A percentile compares a stretch with the other conserved stretches of the same genome.
Conservation (phyloP, 2,113 vertebrate genomes). For the Carettochelys insculpta region DNA sequence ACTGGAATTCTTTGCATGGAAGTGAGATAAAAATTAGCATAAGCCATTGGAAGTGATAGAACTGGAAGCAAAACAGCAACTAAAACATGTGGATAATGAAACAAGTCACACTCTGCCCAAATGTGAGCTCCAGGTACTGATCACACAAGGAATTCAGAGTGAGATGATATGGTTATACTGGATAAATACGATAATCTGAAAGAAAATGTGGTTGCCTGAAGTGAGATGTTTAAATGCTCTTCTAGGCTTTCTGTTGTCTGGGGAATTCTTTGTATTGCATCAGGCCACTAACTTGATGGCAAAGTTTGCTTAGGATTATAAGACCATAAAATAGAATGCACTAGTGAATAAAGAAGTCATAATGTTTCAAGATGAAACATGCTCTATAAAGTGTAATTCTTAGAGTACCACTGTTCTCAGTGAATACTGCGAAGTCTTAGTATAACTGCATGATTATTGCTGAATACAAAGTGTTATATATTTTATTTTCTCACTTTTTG, state of each 20-base stretch:
- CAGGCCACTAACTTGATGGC: background rate
- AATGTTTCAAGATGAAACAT: background rate
- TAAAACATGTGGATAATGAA: background rate
- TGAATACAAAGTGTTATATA: background rate
- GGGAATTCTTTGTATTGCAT: background rate
- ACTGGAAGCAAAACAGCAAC: background rate
- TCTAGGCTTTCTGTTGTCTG: background rate
- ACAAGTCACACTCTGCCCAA: fast-evolving
- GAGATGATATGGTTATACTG: background rate
- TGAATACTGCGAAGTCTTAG: background rate
- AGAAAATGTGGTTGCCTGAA: background rate
- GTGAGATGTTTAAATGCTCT: fast-evolving
- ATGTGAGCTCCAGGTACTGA: background rate
- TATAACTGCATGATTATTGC: background rate
- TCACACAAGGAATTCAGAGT: background rate
- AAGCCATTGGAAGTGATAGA: background rate
- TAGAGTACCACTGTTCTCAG: background rate
- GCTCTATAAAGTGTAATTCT: background rate
- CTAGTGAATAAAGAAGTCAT: background rate
- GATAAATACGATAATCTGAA: background rate
- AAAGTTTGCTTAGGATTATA: background rate
- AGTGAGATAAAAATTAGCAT: background rate
- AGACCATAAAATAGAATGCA: background rate
- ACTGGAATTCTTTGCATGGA: background rate
- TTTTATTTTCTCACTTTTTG: background rate